Evolutionary conservation across 64 coral and sea anemone species (phyloP).

Genomic region (Trachythela sp.): DNA sequence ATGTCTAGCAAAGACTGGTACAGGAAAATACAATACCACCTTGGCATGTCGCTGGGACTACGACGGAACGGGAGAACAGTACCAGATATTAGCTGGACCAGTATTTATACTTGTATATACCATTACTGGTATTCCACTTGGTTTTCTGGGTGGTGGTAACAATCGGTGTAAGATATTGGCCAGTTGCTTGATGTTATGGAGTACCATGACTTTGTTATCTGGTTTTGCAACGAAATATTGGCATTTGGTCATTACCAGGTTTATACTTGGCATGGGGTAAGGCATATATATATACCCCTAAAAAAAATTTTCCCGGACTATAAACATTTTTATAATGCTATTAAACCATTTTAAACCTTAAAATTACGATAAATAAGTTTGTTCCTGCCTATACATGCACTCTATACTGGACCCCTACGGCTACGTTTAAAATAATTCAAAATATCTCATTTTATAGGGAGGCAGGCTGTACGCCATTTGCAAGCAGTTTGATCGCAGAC

Average conservation of each 20-base stretch:
- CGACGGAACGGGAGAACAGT: constrained; percentile 85
- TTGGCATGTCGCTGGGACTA: constrained; percentile 73
- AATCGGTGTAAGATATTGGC: constrained; percentile 81
- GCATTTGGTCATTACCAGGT: constrained; percentile 82
- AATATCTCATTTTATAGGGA: constrained; percentile 73
- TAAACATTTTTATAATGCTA: too few species aligned
- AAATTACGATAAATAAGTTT: too few species aligned
- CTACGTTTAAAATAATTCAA: too few species aligned
- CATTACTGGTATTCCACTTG: constrained; percentile 83
- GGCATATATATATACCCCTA: background rate
- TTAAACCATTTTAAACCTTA: too few species aligned
- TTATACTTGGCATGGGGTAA: constrained; percentile 95
- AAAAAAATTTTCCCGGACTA: background rate
- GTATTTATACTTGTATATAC: constrained; percentile 94
- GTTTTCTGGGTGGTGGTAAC: constrained; percentile 70
- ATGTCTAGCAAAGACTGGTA: background rate
- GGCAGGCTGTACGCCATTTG: constrained; percentile 98
- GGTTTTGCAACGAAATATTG: constrained; percentile 93
- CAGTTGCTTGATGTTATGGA: constrained; percentile 84
- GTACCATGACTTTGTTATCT: constrained; percentile 83
- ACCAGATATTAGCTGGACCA: constrained; percentile 91
- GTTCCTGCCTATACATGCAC: too few species aligned
- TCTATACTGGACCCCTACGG: too few species aligned
- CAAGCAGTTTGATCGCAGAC: constrained; percentile 93
- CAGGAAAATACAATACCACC: background rate